These are phyloP conservation scores for Gnatocerus cornutus DNA, from an alignment of 2,888 invertebrate genomes.

Conservation along the genomic window DNA sequence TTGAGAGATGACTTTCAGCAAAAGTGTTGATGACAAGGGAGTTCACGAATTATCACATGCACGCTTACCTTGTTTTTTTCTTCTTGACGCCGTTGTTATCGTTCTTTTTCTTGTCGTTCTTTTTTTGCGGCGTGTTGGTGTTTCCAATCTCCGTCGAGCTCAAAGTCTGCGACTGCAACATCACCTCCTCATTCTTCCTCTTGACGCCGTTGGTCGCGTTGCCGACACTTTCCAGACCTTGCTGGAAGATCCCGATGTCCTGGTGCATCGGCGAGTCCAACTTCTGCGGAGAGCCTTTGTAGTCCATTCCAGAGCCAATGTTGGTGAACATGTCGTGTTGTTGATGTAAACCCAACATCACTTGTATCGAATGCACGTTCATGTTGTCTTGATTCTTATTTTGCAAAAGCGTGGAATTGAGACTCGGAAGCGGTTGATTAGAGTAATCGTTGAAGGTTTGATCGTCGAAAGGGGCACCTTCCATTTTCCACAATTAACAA, in stretches of 20 bases:
- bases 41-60: too few relatives aligned
- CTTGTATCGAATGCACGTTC: conserved; percentile 79
- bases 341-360: conserved; percentile 78
- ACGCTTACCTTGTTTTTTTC: conserved; percentile 88
- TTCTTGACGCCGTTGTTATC: conserved; percentile 92
- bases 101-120: conserved; percentile 85
- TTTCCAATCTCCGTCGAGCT: conserved; percentile 68
- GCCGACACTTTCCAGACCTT: conserved; percentile 62
- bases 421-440: conserved; percentile 72
- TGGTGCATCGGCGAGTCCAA: conserved; percentile 71
- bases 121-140: conserved; percentile 72
- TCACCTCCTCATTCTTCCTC: conserved; percentile 68
- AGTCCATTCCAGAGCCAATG: conserved; percentile 70
- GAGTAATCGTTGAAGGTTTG: conserved; percentile 86
- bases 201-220: conserved; percentile 59
- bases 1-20: conserved; percentile 9
- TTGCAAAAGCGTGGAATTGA: conserved; percentile 67
- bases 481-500: conserved; percentile 74
- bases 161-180: conserved; percentile 71
- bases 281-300: conserved; percentile 71
- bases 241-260: conserved; percentile 68
- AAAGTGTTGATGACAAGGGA: conserved; percentile 1
- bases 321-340: conserved; percentile 71
- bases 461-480: conserved; percentile 83
- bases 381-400: conserved; percentile 69